Conservation (phyloP, 2,888 invertebrate genomes). For the Eledona agricola region DNA sequence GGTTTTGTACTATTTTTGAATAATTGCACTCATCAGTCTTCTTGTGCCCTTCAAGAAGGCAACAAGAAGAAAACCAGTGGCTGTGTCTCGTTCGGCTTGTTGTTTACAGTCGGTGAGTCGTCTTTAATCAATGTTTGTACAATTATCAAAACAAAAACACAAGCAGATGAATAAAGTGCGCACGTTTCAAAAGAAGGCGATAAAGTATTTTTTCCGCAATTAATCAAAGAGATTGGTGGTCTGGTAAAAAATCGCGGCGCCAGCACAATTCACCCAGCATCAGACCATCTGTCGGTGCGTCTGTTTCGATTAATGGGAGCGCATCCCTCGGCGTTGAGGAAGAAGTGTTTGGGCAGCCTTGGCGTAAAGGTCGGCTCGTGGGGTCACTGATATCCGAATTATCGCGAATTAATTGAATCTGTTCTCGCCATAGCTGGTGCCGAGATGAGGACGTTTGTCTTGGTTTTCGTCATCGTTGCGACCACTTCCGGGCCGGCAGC, state of each 20-base stretch:
- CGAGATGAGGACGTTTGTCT: constrained; percentile 10
- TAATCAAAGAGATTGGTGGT: constrained; percentile 14
- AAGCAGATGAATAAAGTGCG: too few relatives aligned
- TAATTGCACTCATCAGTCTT: constrained; percentile 32
- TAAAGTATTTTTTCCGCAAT: constrained; percentile 9
- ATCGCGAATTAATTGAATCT: constrained; percentile 27
- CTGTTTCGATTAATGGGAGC: neutral
- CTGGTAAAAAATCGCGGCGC: constrained; percentile 16
- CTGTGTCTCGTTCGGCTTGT: too few relatives aligned
- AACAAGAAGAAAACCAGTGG: constrained; percentile 13
- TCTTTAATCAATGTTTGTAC: neutral
- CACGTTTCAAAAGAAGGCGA: constrained; percentile 14
- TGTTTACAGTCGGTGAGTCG: constrained; percentile 13
- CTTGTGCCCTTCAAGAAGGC: constrained; percentile 35
- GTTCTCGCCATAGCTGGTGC: constrained; percentile 11
- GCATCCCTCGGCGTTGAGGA: too few relatives aligned
- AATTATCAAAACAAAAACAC: too few relatives aligned
- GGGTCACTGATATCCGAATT: constrained; percentile 30
- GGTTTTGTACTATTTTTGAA: constrained; percentile 39
- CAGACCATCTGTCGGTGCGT: constrained; percentile 18
- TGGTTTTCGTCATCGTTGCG: constrained; percentile 14
- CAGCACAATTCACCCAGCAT: constrained; percentile 18
- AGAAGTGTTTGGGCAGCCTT: constrained; percentile 24
- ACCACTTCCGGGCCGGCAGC: constrained; percentile 22
- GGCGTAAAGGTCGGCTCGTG: constrained; percentile 21